Evolutionary conservation across 2,113 vertebrate genomes (phyloP), one percentile per base, ranked within the genome.

Genomic region (Terrapene triunguis): DNA sequence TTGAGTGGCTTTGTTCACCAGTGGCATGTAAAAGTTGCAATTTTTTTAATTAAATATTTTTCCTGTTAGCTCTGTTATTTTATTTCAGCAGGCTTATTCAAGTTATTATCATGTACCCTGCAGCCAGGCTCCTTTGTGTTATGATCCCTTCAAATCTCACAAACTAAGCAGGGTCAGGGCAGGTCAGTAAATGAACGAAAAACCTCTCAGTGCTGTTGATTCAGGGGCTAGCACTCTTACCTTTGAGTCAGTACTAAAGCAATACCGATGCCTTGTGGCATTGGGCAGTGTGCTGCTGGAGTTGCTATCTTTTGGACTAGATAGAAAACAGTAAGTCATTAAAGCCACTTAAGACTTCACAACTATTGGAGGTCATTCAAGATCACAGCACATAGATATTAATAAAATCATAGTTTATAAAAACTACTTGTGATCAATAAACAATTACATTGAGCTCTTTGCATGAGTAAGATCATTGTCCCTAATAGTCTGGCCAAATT

Each of bases 1-100:
- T 91, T 50, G 84, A 94, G 48, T 2, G 1, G 72, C 62, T 84
- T 88, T 24, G 35, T 82, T 91, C n/a, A 83, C 14, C 95, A 91
- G 53, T 83, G 54, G 65, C 48, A 85, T 12, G 1, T 38, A 79
- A 5, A 13, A 5, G 16, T 50, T 88, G 38, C 4, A 5, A 19
- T 90, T n/a, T 8, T 54, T 96, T 92, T 87, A 93, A 89, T 93
- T 76, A 84, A n/a, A 92, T 24, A 7, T 13, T 51, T 93, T 16
- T 85, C 69, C 62, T 82, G 55, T 82, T 84, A 84, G 79, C 17
- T 87, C 29, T 93, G 50, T 87, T 92, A 53, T 65, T 90, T 12
- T 83, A 48, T 89, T 92, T 89, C 91, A 92, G 79, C 8, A 90
- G 91, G 32, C 8, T 87, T 90, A 51, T 50, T 91, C 21, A 95